phyloP scores from a whole-genome alignment of 2,113 vertebrate species.

The Galeopterus variegatus region DNA sequence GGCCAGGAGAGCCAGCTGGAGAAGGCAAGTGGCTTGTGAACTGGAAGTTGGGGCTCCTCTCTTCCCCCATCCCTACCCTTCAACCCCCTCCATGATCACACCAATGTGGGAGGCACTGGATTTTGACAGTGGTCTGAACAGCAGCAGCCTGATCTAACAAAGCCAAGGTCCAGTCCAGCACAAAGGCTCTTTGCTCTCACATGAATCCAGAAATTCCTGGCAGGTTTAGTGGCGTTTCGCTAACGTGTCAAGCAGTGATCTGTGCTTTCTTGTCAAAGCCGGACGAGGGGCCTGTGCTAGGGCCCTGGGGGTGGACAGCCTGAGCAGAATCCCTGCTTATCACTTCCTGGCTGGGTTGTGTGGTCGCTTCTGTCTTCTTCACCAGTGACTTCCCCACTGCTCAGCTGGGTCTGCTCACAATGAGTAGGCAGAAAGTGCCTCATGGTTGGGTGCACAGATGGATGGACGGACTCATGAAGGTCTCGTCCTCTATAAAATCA shows the following conservation, averaged over 20 bases:
- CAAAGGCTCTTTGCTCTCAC: not conserved
- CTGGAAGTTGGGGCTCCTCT: no score
- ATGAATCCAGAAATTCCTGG: not conserved
- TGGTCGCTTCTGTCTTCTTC: not conserved
- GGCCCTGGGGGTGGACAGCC: not conserved
- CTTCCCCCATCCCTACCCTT: rapidly evolving
- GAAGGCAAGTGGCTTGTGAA: not conserved
- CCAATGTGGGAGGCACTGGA: no score
- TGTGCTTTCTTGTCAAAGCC: not conserved
- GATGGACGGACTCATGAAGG: not conserved
- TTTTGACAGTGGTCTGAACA: no score
- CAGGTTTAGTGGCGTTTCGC: not conserved
- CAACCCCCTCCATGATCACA: rapidly evolving
- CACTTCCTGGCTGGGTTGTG: not conserved
- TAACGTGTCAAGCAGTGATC: not conserved
- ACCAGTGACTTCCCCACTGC: not conserved
- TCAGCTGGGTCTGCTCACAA: not conserved
- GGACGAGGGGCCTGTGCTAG: not conserved
- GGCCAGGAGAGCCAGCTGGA: not conserved
- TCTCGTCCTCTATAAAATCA: not conserved
- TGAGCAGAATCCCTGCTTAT: not conserved
- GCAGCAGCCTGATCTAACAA: not conserved
- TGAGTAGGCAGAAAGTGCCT: not conserved
- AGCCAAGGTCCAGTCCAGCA: not conserved
- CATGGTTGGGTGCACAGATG: no score